Conservation (phyloP, 2,797 vertebrate species). For the Hemibagrus guttatus region DNA sequence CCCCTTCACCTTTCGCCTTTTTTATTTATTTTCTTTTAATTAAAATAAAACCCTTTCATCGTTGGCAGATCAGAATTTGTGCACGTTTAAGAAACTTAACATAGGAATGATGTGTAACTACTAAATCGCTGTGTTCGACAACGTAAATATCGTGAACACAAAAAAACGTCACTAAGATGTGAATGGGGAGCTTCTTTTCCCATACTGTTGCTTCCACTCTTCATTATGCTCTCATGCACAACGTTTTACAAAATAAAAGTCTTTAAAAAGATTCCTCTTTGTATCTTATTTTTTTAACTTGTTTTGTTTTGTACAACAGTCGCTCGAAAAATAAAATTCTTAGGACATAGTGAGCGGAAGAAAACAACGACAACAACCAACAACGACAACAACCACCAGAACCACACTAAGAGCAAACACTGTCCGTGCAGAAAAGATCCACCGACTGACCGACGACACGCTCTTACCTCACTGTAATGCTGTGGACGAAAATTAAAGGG, state of each 20-base stretch:
- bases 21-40: constrained; percentile 1
- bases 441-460: constrained; percentile 32
- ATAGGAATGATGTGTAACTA: neutral
- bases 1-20: neutral
- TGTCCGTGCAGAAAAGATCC: constrained; percentile 53
- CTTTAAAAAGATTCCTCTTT: neutral
- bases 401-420: constrained; percentile 43
- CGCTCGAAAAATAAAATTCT: constrained; percentile 17
- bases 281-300: neutral
- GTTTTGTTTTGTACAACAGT: neutral
- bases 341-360: constrained; percentile 46
- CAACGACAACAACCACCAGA: constrained; percentile 46
- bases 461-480: constrained; percentile 44
- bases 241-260: neutral
- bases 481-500: constrained; percentile 68
- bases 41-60: neutral
- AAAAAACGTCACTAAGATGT: neutral
- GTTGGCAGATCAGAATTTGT: neutral
- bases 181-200: neutral
- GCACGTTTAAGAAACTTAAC: constrained; percentile 25
- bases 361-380: constrained; percentile 50
- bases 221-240: neutral
- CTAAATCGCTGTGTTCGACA: neutral
- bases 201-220: neutral
- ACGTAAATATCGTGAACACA: neutral